phyloP scores from a whole-genome alignment of 1,140 invertebrate genomes.

The Araneus ventricosus region DNA sequence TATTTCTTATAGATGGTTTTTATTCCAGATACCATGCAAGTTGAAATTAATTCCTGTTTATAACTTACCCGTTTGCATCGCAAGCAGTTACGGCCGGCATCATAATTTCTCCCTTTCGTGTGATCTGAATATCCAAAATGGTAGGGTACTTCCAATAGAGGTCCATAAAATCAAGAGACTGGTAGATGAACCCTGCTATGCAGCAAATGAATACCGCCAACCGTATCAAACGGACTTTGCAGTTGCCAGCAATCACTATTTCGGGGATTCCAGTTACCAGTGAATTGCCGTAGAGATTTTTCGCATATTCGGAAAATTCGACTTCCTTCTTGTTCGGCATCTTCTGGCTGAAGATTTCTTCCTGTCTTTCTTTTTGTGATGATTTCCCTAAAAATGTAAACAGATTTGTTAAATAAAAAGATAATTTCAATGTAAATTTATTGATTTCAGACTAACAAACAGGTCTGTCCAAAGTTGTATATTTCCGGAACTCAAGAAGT shows the following conservation, averaged over 20 bases:
- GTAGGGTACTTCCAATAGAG: not conserved
- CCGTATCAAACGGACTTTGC: not conserved
- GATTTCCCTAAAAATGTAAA: not conserved
- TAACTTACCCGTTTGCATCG: not conserved
- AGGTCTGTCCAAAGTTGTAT: no score
- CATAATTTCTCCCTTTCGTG: conserved; percentile 6
- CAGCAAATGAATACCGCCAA: not conserved
- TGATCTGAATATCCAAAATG: conserved; percentile 11
- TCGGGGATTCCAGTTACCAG: conserved; percentile 17
- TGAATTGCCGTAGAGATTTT: conserved; percentile 13
- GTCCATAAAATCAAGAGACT: not conserved
- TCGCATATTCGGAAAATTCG: not conserved
- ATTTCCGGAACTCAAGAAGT: no score
- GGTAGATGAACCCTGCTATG: not conserved
- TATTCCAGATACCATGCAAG: not conserved
- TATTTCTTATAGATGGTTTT: no score
- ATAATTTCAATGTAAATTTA: not conserved
- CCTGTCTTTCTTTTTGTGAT: not conserved
- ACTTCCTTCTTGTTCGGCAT: not conserved
- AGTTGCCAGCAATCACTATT: not conserved
- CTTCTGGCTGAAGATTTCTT: not conserved
- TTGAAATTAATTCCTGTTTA: no score
- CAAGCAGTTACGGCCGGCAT: conserved; percentile 28
- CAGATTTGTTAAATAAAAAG: not conserved
- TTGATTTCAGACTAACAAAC: no score